These are phyloP conservation scores for Pristionchus maxplancki DNA, from an alignment of 2,888 invertebrate species.

Conservation along the genomic window DNA sequence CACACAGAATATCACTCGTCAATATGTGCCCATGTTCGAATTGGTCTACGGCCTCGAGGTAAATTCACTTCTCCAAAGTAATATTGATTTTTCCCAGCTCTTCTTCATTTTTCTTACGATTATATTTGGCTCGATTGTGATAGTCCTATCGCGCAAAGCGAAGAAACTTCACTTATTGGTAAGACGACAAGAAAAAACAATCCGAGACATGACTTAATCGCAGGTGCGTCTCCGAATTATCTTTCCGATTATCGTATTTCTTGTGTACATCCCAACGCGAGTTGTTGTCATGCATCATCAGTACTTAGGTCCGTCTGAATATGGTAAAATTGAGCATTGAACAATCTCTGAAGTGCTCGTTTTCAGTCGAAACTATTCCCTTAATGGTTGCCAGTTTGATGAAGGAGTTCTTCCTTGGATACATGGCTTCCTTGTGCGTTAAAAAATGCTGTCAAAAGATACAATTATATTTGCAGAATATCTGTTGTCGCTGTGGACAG, in stretches of 20 bases:
- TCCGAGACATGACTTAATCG: no score
- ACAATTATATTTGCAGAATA: not conserved
- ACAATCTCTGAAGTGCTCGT: not conserved
- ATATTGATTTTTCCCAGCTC: not conserved
- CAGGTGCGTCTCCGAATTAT: not conserved
- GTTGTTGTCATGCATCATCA: not conserved
- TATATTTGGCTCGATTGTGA: no score
- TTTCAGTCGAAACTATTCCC: not conserved
- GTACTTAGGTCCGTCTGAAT: not conserved
- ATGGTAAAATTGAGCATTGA: not conserved
- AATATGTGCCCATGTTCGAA: not conserved
- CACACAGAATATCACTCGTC: not conserved
- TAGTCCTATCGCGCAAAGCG: not conserved
- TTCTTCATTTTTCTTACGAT: not conserved
- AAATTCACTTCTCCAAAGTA: not conserved
- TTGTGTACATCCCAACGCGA: not conserved
- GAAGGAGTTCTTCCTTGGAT: not conserved
- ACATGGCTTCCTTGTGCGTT: not conserved
- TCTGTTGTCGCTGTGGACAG: not conserved
- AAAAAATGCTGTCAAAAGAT: not conserved
- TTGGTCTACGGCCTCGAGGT: not conserved
- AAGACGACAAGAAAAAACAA: no score
- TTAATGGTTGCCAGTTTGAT: not conserved
- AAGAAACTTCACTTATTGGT: not conserved
- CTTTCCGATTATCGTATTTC: not conserved